Base-by-base conservation (phyloP, 2,888 invertebrate species). In the Scrobipalpa costella region DNA sequence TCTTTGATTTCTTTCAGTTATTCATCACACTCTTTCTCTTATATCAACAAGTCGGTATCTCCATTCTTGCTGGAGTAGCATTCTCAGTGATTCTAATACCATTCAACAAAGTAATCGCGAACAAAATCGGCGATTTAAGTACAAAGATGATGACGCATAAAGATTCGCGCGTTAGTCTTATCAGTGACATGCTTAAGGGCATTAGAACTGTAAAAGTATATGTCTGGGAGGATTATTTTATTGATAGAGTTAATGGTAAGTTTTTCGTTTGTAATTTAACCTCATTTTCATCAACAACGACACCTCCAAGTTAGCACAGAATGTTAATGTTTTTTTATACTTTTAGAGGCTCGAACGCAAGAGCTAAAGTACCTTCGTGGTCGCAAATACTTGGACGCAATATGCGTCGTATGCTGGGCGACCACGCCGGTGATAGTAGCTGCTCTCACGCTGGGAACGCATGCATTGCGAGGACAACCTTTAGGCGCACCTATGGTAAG, bases 321-420 rank as follows among this genome's bases (percentile, higher is more conserved):
- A 50, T 50, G 17, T 19, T 19, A 3, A 50, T 11, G 8, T 52
- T 13, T 27, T 21, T 21, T 8, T 21, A n/a, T 19, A 8, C 21
- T 44, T 58, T n/a, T 70, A 96, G 95, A 92, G 71, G 86, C 94
- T 17, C 93, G 96, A 58, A 88, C 88, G 19, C 88, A 91, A 52
- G 98, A 98, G 89, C 81, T 98, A 60, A 93, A 93, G 64, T 96
- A 95, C 80, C 86, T 98, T 64, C 95, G 95, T 70, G 95, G 95
- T 8, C 93, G 98, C 66, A 99, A 99, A 91, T 99, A 99, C 86
- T 86, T 99, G 70, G 99, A 99, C 90, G 99, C 99, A 0, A 88
- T 98, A 66, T 99, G 99, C 86, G 99, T 99, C 13, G 99, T 98
- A 83, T 96, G 99, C 84, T 99, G 99, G 99, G 99, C 99, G 0